Evolutionary conservation across 92 coral and sea anemone species (phyloP), one percentile per base, ranked within the genome.

Genomic region (Umimayanthus chanpuru): DNA sequence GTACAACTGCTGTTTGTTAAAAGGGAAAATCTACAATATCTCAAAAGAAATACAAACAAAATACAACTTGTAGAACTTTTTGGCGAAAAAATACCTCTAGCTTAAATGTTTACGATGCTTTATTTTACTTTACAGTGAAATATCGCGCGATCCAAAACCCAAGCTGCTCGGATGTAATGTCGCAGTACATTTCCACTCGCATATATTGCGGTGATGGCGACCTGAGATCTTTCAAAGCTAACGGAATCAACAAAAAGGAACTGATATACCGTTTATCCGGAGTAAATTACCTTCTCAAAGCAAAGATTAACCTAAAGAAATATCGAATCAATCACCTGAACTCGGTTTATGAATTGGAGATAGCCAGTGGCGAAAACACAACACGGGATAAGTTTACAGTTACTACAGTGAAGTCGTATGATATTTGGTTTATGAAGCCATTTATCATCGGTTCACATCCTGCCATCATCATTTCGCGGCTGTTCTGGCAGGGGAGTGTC

Each of bases 341-440:
- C 49, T 83, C 77, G 16, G 67, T 10, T 44, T 83, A 47, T 29
- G 67, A 83, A 50, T 21, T 83, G 87, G 66, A 28, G 77, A 44
- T 83, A 47, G 0, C 38, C 25, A n/a, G 47, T 70, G 87, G 28
- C 29, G 36, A 50, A 18, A 44, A 29, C 0, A 0, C 21, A 4
- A 67, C 12, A 50, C 10, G 25, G 26, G 47, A 68, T 43, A 47
- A 26, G 10, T 74, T 86, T 53, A 75, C 16, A 38, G 50, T 86
- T 75, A 23, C 73, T 36, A 73, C 72, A 1, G 74, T 55, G 39
- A 18, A 2, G 30, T 43, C 81, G 4, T 86, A 49, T 20, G 73
- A 75, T 26, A 55, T 74, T 64, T 75, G 81, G 82, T 86, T 86
- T 86, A 36, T 14, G 28, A 21, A 75, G 58, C 89, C 89, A 6